Evolutionary conservation across 2,888 invertebrate genomes (phyloP), one percentile per base, ranked within the genome.

Genomic region (Dicycla oo): DNA sequence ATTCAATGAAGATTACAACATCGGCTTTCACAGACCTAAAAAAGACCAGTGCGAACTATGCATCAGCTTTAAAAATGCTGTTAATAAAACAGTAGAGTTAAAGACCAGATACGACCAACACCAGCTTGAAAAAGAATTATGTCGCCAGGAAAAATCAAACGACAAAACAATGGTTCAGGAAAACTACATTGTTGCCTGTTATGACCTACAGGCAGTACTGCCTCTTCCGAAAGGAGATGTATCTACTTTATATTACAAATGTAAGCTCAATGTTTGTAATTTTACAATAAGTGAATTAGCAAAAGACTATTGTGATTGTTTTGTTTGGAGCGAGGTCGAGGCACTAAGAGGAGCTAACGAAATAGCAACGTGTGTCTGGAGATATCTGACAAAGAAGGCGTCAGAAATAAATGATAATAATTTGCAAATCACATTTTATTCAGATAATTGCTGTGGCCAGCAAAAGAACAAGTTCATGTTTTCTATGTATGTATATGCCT

Each of bases 231-330:
- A 71, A 68, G 76, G 80, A n/a, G 73, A 79, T 73, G 18, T 73
- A 0, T 76, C 75, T 65, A 69, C 71, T 43, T 78, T 80, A 73
- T 80, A 80, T 78, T 78, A 82, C 26, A 82, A 76, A 0, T 68
- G 63, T 60, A 73, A 73, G 65, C 68, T 80, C n/a, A 83, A 80
- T 76, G 75, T 80, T 49, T 80, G 66, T 69, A 79, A 80, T 45
- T 80, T 80, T 61, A 79, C 75, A 1, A 82, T 82, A 53, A 72
- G 72, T 69, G 80, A 82, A 78, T 76, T 83, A 43, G 72, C 66
- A 0, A 75, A 81, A 38, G 77, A 71, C 57, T 75, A 69, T 54
- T 74, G 70, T 60, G 73, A 79, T 73, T 81, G 81, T 64, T 81
- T 75, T 76, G 73, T 82, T 13, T 80, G 80, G 78, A 75, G 72